phyloP scores from a whole-genome alignment of 92 coral and sea anemone genomes.

The Isaurus tuberculatus region DNA sequence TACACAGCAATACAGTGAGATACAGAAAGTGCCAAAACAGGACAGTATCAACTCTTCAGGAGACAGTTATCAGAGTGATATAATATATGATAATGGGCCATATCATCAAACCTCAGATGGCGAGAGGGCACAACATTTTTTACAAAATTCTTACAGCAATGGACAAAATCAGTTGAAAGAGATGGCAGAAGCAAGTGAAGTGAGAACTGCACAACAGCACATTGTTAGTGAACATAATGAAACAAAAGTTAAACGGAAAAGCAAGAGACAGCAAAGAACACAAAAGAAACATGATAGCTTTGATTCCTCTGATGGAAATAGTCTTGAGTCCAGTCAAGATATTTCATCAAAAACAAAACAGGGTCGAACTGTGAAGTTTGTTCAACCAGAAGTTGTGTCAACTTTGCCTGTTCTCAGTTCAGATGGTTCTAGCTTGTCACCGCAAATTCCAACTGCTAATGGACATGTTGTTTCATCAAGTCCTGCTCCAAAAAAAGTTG shows the following conservation, averaged over 20 bases:
- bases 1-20: slow-evolving; percentile 40
- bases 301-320: slow-evolving; percentile 67
- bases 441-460: slow-evolving; percentile 84
- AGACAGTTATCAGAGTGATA: slow-evolving; percentile 51
- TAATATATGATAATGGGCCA: slow-evolving; percentile 16
- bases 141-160: slow-evolving; percentile 6
- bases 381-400: slow-evolving; percentile 80
- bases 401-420: slow-evolving; percentile 67
- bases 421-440: slow-evolving; percentile 60
- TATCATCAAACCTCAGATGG: slow-evolving; percentile 1
- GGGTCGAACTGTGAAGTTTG: slow-evolving; percentile 72
- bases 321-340: slow-evolving; percentile 30
- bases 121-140: not conserved
- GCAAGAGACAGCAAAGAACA: slow-evolving; percentile 52
- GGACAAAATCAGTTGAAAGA: not conserved
- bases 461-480: slow-evolving; percentile 82
- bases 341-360: slow-evolving; percentile 25
- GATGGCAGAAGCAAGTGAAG: slow-evolving; percentile 16
- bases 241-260: slow-evolving; percentile 43
- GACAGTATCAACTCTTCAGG: slow-evolving; percentile 22
- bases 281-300: slow-evolving; percentile 53
- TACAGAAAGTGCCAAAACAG: slow-evolving; percentile 27
- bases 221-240: slow-evolving; percentile 46
- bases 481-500: slow-evolving; percentile 49
- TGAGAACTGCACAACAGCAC: slow-evolving; percentile 30